These are phyloP conservation scores for Dasypogon diadema DNA, from an alignment of 2,888 invertebrate genomes.

Conservation along the genomic window DNA sequence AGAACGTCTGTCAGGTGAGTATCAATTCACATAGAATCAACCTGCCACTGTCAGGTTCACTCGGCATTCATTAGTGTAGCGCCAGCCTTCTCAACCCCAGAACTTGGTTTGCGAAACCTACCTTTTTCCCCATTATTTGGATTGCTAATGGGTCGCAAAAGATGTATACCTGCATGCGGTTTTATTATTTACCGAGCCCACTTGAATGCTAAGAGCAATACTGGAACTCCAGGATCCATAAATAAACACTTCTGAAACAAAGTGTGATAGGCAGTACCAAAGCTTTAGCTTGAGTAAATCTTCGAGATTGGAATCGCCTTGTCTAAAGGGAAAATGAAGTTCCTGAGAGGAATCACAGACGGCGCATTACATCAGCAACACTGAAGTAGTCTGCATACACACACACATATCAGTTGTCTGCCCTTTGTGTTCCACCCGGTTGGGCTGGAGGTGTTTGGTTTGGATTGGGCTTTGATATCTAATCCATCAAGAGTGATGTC, in stretches of 20 bases:
- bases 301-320: constrained; percentile 18
- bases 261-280: background rate
- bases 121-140: constrained; percentile 7
- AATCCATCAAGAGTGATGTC: background rate
- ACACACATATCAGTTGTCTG: background rate
- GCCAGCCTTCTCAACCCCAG: background rate
- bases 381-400: background rate
- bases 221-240: background rate
- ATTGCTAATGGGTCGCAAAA: constrained; percentile 20
- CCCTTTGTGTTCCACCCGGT: background rate
- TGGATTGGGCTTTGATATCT: constrained; percentile 26
- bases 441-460: background rate
- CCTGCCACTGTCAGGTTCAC: background rate
- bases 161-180: background rate
- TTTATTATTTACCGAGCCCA: background rate
- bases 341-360: background rate
- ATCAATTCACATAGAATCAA: too few species aligned
- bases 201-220: background rate
- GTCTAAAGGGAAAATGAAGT: background rate
- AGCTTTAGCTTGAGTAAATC: background rate
- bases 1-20: too few species aligned
- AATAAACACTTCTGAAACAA: background rate
- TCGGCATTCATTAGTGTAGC: background rate
- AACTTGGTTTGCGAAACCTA: background rate
- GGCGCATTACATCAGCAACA: background rate